Evolutionary conservation across 2,113 vertebrate genomes (phyloP), one percentile per base, ranked within the genome.

Genomic region (Aplodontia rufa): DNA sequence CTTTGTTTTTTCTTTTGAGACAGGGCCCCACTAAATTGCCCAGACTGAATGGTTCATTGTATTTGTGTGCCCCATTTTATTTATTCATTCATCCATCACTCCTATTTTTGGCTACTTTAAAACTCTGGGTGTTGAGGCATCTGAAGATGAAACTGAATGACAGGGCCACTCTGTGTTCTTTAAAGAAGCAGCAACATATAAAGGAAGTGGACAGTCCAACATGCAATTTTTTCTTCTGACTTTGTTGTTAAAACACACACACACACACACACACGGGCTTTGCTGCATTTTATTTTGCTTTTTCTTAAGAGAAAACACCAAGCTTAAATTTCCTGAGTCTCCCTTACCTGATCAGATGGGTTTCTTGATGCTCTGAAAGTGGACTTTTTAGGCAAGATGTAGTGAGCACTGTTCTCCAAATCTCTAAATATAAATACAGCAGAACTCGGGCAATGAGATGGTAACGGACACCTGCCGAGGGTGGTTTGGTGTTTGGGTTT

Each of bases 351-450:
- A 69, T 55, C 47, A 81, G 28, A 68, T 1, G 11, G 6, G 78
- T 90, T 95, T 89, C 45, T 75, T 71, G 60, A 60, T 64, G 74
- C 37, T 94, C 53, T 87, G 84, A 58, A 75, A 51, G 69, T 82
- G 37, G 26, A 84, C 74, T 74, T 79, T 88, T 72, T 42, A 92
- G 76, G 19, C 35, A 90, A 72, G 42, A 66, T 60, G n/a, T 74
- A 55, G 45, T 72, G 45, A 78, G 32, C 24, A 40, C 45, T 40
- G 66, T 68, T 93, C 45, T 82, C 69, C 74, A 75, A 58, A 91
- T 72, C 42, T 88, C 86, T 88, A 79, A 75, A 58, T 64, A 90
- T 55, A 93, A 90, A 78, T 19, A 58, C 2, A 80, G 42, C 35
- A 58, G 66, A 60, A 28, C 28, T 93, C 82, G 53, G 64, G 60